Base-by-base conservation (phyloP, 2,797 vertebrate genomes). In the Paguma larvata region DNA sequence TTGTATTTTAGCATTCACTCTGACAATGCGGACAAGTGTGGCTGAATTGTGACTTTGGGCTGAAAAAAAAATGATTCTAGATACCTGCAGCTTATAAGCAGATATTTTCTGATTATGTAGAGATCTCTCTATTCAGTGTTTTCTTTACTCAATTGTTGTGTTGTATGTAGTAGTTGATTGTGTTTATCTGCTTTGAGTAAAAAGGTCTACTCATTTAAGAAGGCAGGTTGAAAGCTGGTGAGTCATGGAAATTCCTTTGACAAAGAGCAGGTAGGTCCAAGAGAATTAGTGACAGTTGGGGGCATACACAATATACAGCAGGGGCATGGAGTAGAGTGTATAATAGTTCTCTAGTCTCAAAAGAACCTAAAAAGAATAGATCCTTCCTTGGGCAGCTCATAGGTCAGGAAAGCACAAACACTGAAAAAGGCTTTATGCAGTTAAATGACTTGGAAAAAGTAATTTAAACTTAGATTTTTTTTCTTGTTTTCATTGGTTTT, bases 361-460 rank as follows among this genome's bases (percentile, higher is more conserved):
- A 67, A 30, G 59, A 72, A 53, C 25, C 73, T 65, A 9, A 92
- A 56, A 34, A 48, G 48, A 91, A 67, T 1, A 1, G n/a, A 7
- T 59, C n/a, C 46, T 91, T 5, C 63, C 25, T 79, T 12, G 5
- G 87, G 48, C 27, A 77, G 19, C 3, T 30, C 70, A 34, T 6
- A 70, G 78, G 46, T 63, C 2, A 2, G 44, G 32, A 88, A 23
- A 48, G 3, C n/a, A 2, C n/a, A 92, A 32, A 89, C 6, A 30
- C 34, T 65, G 34, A 32, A 82, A 86, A 77, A 2, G 79, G 30
- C 30, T 85, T 82, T 82, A 62, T 63, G 73, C 34, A 41, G 34
- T 18, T 70, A 84, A 88, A 79, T 80, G 15, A 87, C 53, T 72
- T 67, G 30, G 53, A 87, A 89, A 89, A 94, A 96, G 59, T 18